A percentile compares a stretch with the other conserved stretches of the same genome.
Evolutionary conservation across 1,140 invertebrate genomes (phyloP).

Genomic region (Cephus cinctus): DNA sequence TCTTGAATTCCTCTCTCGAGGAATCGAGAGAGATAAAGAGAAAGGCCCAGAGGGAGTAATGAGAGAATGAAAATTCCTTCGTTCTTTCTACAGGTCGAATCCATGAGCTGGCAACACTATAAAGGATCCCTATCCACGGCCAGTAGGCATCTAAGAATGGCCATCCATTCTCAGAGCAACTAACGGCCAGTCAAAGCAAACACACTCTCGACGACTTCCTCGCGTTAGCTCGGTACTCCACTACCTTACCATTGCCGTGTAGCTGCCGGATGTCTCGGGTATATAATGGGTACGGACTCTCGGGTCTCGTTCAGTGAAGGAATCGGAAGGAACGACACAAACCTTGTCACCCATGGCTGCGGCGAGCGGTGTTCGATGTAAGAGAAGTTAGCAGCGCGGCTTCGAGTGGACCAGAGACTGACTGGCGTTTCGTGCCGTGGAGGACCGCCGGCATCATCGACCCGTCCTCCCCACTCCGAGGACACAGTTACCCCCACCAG

Average conservation of each 20-base stretch:
- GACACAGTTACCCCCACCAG: constrained; percentile 19
- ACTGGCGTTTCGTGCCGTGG: constrained; percentile 45
- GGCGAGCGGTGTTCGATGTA: constrained; percentile 45
- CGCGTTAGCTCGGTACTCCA: no score
- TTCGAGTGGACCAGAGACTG: constrained; percentile 51
- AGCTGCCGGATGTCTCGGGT: not conserved
- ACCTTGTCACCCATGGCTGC: constrained; percentile 54
- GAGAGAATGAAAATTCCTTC: constrained; percentile 12
- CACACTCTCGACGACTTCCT: no score
- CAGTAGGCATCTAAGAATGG: no score
- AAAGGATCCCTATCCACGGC: no score
- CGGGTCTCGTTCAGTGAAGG: not conserved
- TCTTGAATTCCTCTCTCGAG: no score
- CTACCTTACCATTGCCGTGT: no score
- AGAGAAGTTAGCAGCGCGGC: constrained; percentile 45
- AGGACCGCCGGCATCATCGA: constrained; percentile 54
- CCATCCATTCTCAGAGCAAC: no score
- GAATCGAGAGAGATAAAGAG: constrained; percentile 3
- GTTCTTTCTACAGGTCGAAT: no score
- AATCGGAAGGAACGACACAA: constrained; percentile 31
- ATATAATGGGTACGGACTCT: not conserved
- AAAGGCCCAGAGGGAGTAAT: constrained; percentile 3
- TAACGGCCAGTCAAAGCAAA: no score
- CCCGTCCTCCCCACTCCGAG: constrained; percentile 30
- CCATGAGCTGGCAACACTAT: no score